Conservation (phyloP, 1,140 invertebrate genomes). For the Drosophila guanche region DNA sequence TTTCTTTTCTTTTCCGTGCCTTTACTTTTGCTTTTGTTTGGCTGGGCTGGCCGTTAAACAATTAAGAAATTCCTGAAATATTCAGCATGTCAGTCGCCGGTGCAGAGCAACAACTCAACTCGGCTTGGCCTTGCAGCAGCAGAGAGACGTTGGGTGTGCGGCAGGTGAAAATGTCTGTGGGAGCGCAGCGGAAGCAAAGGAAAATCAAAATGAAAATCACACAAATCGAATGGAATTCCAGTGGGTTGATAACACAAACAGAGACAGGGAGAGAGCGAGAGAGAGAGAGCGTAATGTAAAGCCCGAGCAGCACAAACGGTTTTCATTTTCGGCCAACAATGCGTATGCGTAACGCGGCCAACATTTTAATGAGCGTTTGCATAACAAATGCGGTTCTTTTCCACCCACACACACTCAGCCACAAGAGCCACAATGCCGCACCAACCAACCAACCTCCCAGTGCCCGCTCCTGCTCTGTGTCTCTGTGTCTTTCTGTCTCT, state of each 20-base stretch:
- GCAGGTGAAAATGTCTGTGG: slow-evolving; percentile 24
- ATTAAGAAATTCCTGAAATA: slow-evolving; percentile 76
- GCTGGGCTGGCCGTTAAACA: slow-evolving; percentile 32
- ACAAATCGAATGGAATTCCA: slow-evolving; percentile 17
- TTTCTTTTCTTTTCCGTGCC: neutral
- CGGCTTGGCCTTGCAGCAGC: slow-evolving; percentile 36
- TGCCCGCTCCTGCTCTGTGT: slow-evolving; percentile 15
- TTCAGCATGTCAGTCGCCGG: slow-evolving; percentile 38
- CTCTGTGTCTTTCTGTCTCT: neutral
- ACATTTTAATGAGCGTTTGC: slow-evolving; percentile 78
- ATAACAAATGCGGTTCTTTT: slow-evolving; percentile 74
- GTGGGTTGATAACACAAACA: neutral
- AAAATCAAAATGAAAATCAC: slow-evolving; percentile 17
- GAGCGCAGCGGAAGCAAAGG: slow-evolving; percentile 16
- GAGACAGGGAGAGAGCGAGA: too few relatives aligned
- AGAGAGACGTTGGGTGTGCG: slow-evolving; percentile 11
- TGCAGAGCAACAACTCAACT: slow-evolving; percentile 30
- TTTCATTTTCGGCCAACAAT: slow-evolving; percentile 61
- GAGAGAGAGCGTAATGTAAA: too few relatives aligned
- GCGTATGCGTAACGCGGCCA: slow-evolving; percentile 71
- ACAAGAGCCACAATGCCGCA: slow-evolving; percentile 29
- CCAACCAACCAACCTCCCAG: neutral
- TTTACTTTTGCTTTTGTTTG: slow-evolving; percentile 33
- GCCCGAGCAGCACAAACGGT: slow-evolving; percentile 1
- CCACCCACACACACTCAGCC: slow-evolving; percentile 22